Evolutionary conservation across 2,888 invertebrate species (phyloP).

Genomic region (Hermaeophaga mercurialis): DNA sequence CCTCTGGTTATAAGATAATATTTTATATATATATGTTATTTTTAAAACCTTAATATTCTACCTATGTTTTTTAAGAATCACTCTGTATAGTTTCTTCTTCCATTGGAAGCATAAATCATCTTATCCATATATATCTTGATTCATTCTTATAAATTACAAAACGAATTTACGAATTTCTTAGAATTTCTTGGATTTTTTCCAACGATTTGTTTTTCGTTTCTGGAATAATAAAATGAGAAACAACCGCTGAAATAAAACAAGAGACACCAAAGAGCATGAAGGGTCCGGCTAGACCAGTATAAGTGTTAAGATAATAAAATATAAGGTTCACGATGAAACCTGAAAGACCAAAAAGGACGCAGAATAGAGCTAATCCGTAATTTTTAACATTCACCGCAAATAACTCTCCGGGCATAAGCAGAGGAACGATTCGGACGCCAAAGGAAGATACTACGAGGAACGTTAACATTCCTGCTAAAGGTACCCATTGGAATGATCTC

Average conservation of each 20-base stretch:
- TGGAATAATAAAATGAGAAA: constrained; percentile 47
- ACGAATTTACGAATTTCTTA: no score
- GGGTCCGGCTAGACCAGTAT: constrained; percentile 46
- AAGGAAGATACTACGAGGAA: constrained; percentile 43
- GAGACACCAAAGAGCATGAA: constrained; percentile 47
- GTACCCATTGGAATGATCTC: constrained; percentile 44
- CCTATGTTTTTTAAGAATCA: no score
- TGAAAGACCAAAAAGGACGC: constrained; percentile 42
- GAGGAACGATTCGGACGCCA: constrained; percentile 47
- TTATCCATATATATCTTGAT: no score
- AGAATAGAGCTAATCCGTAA: constrained; percentile 45
- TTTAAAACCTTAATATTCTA: no score
- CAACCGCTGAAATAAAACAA: constrained; percentile 41
- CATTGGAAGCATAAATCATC: no score
- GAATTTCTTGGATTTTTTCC: constrained; percentile 52
- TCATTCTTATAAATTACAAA: no score
- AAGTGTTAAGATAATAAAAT: constrained; percentile 46
- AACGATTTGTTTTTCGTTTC: constrained; percentile 53
- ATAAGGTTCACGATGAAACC: constrained; percentile 43
- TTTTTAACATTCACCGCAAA: constrained; percentile 49
- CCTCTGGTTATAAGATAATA: no score
- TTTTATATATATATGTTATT: no score
- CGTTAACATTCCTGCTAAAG: constrained; percentile 45
- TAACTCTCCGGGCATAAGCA: constrained; percentile 46
- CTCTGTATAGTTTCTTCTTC: no score